Percentiles rank a stretch among this genome's conserved stretches.
These are phyloP conservation scores for Falco berigora DNA, from an alignment of 2,797 vertebrate species.

Conservation along the genomic window DNA sequence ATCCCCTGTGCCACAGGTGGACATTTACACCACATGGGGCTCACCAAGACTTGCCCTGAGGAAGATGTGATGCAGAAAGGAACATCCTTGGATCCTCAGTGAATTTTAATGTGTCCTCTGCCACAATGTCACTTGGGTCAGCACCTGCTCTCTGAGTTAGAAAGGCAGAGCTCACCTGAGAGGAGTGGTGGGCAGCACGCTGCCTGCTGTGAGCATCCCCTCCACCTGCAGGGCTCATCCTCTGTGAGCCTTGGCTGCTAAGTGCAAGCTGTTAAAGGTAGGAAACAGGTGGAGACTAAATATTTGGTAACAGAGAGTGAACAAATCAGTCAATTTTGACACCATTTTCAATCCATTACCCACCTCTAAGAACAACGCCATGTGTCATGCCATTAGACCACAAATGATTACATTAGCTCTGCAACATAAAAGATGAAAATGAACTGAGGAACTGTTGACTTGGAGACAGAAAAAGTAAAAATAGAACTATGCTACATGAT, in stretches of 20 bases:
- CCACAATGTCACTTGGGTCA: not conserved
- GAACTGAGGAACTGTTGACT: not conserved
- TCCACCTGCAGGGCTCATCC: not conserved
- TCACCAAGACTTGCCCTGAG: not conserved
- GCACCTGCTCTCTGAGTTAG: not conserved
- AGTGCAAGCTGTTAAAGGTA: not conserved
- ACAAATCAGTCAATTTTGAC: not conserved
- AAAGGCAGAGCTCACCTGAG: not conserved
- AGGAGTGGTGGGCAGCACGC: not conserved
- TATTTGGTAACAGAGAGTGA: not conserved
- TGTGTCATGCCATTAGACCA: not conserved
- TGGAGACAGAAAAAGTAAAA: not conserved
- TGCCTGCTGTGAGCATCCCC: not conserved
- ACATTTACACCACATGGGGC: no score
- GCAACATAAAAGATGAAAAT: not conserved
- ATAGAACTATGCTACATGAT: not conserved
- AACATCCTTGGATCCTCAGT: not conserved
- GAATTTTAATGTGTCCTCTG: not conserved
- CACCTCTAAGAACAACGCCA: not conserved
- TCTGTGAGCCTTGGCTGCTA: not conserved
- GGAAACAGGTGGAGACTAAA: not conserved
- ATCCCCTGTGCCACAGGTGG: not conserved
- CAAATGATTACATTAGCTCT: not conserved
- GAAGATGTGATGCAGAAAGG: not conserved
- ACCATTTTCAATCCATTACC: not conserved